These are phyloP conservation scores for Coregonus clupeaformis DNA, from an alignment of 2,113 vertebrate genomes.

Conservation along the genomic window DNA sequence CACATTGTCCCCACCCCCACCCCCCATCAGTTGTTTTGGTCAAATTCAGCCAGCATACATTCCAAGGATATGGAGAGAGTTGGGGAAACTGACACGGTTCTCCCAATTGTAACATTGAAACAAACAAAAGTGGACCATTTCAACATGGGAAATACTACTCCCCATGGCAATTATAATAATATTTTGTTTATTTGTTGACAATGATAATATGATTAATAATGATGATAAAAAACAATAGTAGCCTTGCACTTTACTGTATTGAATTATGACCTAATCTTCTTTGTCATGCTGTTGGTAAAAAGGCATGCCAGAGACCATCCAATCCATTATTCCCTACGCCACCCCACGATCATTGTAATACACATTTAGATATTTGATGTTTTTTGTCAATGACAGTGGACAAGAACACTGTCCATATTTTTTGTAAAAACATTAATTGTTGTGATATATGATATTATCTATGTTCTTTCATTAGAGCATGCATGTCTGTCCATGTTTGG, in stretches of 20 bases:
- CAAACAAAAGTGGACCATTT: constrained; percentile 8
- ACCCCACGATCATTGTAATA: not conserved
- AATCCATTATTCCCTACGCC: constrained; percentile 19
- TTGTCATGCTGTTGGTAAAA: constrained; percentile 45
- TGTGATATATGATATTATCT: not conserved
- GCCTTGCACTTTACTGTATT: constrained; percentile 59
- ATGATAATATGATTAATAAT: constrained; percentile 21
- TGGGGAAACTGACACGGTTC: constrained; percentile 17
- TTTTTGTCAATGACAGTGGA: not conserved
- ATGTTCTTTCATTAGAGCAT: not conserved
- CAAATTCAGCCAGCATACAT: constrained; percentile 29
- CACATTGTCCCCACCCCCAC: not conserved
- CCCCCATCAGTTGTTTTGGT: not conserved
- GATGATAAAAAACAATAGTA: constrained; percentile 41
- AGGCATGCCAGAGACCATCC: constrained; percentile 34
- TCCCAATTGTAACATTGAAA: constrained; percentile 12
- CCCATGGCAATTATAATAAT: constrained; percentile 1
- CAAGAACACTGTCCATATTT: not conserved
- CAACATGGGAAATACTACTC: not conserved
- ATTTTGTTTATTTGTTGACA: constrained; percentile 22
- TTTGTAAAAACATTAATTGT: not conserved
- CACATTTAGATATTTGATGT: not conserved
- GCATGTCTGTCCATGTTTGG: not conserved
- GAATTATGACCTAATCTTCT: constrained; percentile 44
- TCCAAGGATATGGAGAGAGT: constrained; percentile 35